phyloP scores from a whole-genome alignment of 2,113 vertebrate species.

The Oryzias curvinotus region DNA sequence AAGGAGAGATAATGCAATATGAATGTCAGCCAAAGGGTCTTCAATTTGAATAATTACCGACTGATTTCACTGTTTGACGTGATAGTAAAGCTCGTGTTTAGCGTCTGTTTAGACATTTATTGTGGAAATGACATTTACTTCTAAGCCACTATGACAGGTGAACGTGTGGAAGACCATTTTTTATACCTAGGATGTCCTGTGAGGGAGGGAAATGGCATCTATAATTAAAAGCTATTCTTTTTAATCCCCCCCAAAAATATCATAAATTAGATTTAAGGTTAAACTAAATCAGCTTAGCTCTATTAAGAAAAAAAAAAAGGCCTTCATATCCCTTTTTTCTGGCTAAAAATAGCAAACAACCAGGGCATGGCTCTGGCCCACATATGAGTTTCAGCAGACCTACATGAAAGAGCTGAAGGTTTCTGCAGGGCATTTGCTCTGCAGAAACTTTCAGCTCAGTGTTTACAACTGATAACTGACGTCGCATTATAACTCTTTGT shows the following conservation, averaged over 20 bases:
- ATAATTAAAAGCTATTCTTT: too few species aligned
- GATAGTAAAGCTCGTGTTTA: neutral
- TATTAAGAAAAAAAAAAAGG: conserved; percentile 1
- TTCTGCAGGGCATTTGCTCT: neutral
- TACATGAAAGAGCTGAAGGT: conserved; percentile 38
- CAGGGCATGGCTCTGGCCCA: conserved; percentile 58
- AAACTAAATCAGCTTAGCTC: neutral
- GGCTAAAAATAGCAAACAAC: conserved; percentile 51
- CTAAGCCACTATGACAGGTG: too few species aligned
- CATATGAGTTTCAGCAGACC: conserved; percentile 33
- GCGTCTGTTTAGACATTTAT: too few species aligned
- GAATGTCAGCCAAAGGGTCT: neutral
- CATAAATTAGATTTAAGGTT: neutral
- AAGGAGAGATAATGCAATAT: conserved; percentile 1
- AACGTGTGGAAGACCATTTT: too few species aligned
- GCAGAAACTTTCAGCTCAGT: neutral
- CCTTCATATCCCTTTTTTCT: neutral
- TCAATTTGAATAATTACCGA: conserved; percentile 12
- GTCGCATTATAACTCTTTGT: too few species aligned
- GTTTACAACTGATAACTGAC: neutral
- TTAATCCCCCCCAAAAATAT: too few species aligned
- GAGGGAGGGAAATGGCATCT: neutral
- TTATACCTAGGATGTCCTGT: neutral
- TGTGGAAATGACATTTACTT: too few species aligned
- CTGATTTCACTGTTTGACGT: conserved; percentile 9